Percentiles rank a stretch among this genome's conserved stretches.
phyloP scores from a whole-genome alignment of 2,797 vertebrate species.

The Syndactyla subalaris region DNA sequence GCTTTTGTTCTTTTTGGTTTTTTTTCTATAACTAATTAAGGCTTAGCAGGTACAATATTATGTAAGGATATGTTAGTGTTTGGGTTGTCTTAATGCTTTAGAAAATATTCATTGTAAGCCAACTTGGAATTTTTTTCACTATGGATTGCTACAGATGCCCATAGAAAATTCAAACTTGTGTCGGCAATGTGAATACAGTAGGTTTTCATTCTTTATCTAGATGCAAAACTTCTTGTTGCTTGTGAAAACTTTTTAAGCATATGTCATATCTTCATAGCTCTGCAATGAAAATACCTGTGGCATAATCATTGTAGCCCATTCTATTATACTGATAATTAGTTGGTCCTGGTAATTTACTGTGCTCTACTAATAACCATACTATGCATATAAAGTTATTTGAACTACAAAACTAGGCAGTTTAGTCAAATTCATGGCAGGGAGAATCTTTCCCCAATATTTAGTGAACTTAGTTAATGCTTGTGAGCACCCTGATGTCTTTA shows the following conservation, averaged over 20 bases:
- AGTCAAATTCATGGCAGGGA: neutral
- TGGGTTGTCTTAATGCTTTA: neutral
- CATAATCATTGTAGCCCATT: neutral
- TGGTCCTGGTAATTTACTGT: neutral
- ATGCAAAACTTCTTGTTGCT: neutral
- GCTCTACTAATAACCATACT: neutral
- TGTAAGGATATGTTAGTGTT: neutral
- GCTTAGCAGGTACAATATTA: neutral
- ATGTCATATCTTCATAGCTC: neutral
- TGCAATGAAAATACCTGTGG: neutral
- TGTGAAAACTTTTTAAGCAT: neutral
- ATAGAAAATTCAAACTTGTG: neutral
- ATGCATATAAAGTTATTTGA: neutral
- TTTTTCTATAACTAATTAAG: neutral
- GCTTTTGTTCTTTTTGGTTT: neutral
- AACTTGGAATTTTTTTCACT: neutral
- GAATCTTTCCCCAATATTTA: neutral
- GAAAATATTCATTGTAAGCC: neutral
- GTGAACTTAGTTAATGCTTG: neutral
- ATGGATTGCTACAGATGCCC: neutral
- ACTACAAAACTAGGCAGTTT: neutral
- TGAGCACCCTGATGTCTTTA: neutral
- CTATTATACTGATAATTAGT: neutral
- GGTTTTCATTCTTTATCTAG: neutral
- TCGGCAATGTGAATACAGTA: neutral